Conservation (phyloP, 2,113 vertebrate genomes). For the Microcebus lehilahytsara region DNA sequence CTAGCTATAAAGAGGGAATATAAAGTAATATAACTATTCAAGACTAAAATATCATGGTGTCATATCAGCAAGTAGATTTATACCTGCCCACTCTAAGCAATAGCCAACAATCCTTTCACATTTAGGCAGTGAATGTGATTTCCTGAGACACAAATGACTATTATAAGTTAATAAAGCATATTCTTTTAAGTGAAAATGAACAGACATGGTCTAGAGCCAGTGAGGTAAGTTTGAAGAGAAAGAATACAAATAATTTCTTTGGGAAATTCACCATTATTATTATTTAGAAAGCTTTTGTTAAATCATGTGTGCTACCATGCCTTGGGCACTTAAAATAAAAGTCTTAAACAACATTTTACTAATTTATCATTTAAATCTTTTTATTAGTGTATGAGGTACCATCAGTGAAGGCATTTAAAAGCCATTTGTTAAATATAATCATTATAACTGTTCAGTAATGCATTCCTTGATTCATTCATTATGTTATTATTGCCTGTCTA, state of each 20-base stretch:
- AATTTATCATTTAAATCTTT: background rate
- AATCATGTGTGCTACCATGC: background rate
- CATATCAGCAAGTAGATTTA: background rate
- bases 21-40: background rate
- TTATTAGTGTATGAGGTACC: background rate
- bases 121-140: background rate
- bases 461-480: background rate
- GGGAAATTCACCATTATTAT: background rate
- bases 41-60: background rate
- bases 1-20: background rate
- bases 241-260: background rate
- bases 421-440: background rate
- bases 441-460: background rate
- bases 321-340: background rate
- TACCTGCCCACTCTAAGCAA: background rate
- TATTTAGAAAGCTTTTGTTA: background rate
- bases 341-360: background rate
- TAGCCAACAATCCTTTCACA: background rate
- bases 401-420: background rate
- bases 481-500: background rate
- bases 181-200: background rate
- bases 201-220: background rate
- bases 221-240: background rate
- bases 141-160: background rate
- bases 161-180: background rate